Conservation (phyloP, 2,113 vertebrate genomes). For the Platanista minor region DNA sequence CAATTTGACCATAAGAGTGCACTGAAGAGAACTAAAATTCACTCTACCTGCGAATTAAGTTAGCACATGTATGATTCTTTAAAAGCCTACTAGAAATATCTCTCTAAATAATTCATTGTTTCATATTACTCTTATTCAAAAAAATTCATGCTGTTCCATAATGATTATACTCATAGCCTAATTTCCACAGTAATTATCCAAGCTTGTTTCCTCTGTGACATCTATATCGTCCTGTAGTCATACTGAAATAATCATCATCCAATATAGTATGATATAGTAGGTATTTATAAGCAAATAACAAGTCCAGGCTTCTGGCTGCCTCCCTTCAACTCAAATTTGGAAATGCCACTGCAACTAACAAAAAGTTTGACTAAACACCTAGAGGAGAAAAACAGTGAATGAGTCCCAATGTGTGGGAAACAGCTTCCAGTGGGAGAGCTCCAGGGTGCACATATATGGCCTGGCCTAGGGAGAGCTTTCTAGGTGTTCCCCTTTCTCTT, state of each 20-base stretch:
- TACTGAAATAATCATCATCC: neutral
- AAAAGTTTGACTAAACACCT: neutral
- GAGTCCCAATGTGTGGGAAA: neutral
- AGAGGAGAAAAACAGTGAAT: neutral
- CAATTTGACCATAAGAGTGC: neutral
- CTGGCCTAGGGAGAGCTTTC: neutral
- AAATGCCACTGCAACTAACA: neutral
- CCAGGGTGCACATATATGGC: neutral
- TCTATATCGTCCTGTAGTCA: neutral
- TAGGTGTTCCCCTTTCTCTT: neutral
- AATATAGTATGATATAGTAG: neutral
- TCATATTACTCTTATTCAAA: neutral
- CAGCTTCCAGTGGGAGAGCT: neutral
- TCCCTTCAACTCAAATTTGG: neutral
- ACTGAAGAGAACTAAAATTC: neutral
- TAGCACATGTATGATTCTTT: neutral
- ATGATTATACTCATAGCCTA: neutral
- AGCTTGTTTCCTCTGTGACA: neutral
- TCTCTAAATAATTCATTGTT: neutral
- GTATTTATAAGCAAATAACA: neutral
- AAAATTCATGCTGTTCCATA: neutral
- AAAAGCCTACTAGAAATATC: neutral
- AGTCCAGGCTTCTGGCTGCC: neutral
- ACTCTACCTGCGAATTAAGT: neutral
- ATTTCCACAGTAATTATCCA: neutral